Conservation (phyloP, 1,140 invertebrate species). For the Cotesia typhae region DNA sequence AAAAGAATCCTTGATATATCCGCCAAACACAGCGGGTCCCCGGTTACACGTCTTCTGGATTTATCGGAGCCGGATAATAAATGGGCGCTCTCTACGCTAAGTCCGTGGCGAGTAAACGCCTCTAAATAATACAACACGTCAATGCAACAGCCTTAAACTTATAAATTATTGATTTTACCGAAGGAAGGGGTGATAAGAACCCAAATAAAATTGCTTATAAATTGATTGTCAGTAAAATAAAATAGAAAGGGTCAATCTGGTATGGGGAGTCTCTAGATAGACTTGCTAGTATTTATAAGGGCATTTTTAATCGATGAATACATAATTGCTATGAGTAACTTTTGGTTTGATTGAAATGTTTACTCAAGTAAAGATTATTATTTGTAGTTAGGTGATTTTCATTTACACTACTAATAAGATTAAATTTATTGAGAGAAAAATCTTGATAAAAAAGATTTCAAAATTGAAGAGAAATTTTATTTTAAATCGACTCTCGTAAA, state of each 20-base stretch:
- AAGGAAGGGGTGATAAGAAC: too few relatives aligned
- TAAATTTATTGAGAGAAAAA: too few relatives aligned
- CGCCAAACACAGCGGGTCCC: conserved; percentile 59
- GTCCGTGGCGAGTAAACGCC: conserved; percentile 44
- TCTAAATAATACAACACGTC: conserved; percentile 55
- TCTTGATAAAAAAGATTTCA: too few relatives aligned
- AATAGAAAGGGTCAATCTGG: background rate
- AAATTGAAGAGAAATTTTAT: too few relatives aligned
- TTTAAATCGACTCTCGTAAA: too few relatives aligned
- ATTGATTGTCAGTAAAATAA: background rate
- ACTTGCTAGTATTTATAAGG: too few relatives aligned
- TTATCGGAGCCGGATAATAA: conserved; percentile 61
- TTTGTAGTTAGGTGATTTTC: too few relatives aligned
- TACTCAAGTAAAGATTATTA: too few relatives aligned
- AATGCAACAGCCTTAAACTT: conserved; percentile 23
- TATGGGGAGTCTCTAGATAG: too few relatives aligned
- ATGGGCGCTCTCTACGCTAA: conserved; percentile 47
- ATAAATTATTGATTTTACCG: conserved; percentile 15
- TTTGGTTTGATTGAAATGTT: background rate
- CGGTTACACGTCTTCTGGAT: conserved; percentile 50
- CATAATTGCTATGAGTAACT: conserved; percentile 11
- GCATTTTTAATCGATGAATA: conserved; percentile 23
- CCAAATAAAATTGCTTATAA: conserved; percentile 1
- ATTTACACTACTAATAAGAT: too few relatives aligned
- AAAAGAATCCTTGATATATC: conserved; percentile 61